A percentile compares a stretch with the other conserved stretches of the same genome.
These are phyloP conservation scores for Takifugu rubripes DNA, from an alignment of 2,797 vertebrate genomes.

Conservation along the genomic window DNA sequence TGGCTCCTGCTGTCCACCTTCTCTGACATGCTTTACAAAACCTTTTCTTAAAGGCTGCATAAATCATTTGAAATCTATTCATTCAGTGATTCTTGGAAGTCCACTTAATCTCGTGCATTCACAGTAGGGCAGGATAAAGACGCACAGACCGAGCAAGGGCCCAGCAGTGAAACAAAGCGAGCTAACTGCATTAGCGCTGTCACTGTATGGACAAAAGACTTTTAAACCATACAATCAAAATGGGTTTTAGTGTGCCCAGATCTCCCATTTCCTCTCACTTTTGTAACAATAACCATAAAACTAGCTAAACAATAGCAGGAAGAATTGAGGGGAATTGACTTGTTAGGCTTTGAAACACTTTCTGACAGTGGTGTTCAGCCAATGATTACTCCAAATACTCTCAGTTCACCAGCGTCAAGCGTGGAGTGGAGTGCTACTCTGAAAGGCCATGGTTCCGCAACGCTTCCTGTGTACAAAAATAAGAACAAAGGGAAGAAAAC, in stretches of 20 bases:
- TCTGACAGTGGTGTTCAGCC: constrained; percentile 20
- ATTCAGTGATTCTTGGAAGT: too few relatives aligned
- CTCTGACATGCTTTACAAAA: too few relatives aligned
- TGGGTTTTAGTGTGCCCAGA: not conserved
- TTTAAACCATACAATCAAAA: not conserved
- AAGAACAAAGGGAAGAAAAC: constrained; percentile 22
- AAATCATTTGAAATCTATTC: too few relatives aligned
- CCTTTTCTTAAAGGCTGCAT: too few relatives aligned
- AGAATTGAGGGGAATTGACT: constrained; percentile 32
- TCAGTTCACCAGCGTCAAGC: constrained; percentile 49
- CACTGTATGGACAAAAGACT: too few relatives aligned
- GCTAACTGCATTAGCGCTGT: too few relatives aligned
- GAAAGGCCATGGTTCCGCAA: constrained; percentile 44
- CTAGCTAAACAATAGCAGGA: constrained; percentile 14
- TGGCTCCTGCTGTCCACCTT: too few relatives aligned
- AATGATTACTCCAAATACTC: constrained; percentile 26
- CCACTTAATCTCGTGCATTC: too few relatives aligned
- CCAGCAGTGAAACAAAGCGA: too few relatives aligned
- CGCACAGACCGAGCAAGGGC: too few relatives aligned
- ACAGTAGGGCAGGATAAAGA: too few relatives aligned
- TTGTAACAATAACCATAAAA: constrained; percentile 9
- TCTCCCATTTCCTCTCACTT: constrained; percentile 23
- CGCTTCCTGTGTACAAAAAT: constrained; percentile 41
- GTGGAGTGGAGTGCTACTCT: constrained; percentile 44
- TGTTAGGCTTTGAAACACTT: constrained; percentile 26